Conservation (phyloP, 2,113 vertebrate species). For the Condylura cristata region DNA sequence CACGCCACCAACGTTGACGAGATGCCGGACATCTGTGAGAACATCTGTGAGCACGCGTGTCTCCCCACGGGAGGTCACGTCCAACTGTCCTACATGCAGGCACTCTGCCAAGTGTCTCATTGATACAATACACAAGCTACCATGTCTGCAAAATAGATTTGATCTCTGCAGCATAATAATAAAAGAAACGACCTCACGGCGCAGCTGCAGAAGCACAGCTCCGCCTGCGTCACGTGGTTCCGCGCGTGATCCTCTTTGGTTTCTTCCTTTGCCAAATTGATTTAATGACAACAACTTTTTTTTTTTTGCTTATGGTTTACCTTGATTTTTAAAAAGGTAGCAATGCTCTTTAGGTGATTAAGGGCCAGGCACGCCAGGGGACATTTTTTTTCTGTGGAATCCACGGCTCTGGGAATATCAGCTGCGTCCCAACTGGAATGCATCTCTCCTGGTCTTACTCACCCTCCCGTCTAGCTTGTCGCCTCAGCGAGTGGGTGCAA, state of each 20-base stretch:
- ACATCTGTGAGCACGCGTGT: neutral
- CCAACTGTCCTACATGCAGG: neutral
- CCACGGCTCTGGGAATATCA: neutral
- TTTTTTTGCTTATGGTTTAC: neutral
- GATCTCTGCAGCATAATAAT: neutral
- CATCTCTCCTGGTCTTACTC: neutral
- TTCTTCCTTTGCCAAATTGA: neutral
- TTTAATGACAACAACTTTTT: neutral
- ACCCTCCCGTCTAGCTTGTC: neutral
- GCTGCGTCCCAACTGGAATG: too few species aligned
- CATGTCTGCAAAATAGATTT: neutral
- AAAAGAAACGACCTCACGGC: neutral
- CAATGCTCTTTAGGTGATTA: neutral
- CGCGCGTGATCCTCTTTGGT: neutral
- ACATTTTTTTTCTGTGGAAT: neutral
- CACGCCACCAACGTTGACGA: too few species aligned
- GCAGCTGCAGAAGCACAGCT: neutral
- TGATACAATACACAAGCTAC: neutral
- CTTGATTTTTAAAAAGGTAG: neutral
- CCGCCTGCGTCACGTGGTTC: accelerated
- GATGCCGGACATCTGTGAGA: too few species aligned
- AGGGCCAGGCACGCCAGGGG: too few species aligned
- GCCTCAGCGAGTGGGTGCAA: neutral
- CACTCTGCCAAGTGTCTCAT: neutral
- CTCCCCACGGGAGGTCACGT: neutral